Base-by-base conservation (phyloP, 2,113 vertebrate species). In the Fregetta grallaria region DNA sequence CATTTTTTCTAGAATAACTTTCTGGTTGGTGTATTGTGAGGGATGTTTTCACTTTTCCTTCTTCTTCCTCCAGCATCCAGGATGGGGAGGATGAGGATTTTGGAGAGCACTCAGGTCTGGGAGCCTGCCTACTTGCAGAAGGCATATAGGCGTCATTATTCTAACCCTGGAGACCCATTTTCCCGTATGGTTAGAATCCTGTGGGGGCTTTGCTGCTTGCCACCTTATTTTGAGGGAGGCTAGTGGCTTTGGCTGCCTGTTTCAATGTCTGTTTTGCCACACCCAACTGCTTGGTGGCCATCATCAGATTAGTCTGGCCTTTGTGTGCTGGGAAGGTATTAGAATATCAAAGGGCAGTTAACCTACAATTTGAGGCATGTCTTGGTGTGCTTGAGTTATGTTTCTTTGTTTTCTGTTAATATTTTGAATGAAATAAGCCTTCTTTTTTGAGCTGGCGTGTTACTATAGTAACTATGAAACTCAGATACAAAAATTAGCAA, bases 381-480 rank as follows among this genome's bases (percentile, higher is more conserved):
- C 36, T 91, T 53, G 30, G 3, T 40, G 14, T 81, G 68, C 65
- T 56, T 7, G 13, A 59, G 44, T 78, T 56, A 6, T 4, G 4
- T 81, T 86, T 86, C 74, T 91, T 68, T 94, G 42, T 92, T 88
- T 94, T 47, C 68, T 77, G 53, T 47, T 91, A 59, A 32, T 82
- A 52, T 90, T 92, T 96, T 88, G 83, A 59, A 74, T 70, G 21
- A 62, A 89, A 86, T 25, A 56, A 61, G 42, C 4, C 17, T 25
- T 25, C 47, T 58, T 58, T 40, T 71, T 72, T 71, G 26, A 66
- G 38, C 62, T 90, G 71, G 4, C 3, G 4, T 52, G 66, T 96
- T 95, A 72, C 92, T 93, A 67, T 83, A 92, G 88, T 92, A 95
- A 92, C 95, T 34, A 6, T 1, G 3, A 92, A 92, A 85, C 47